Conservation (phyloP, 2,113 vertebrate genomes). For the Dasyprocta punctata region DNA sequence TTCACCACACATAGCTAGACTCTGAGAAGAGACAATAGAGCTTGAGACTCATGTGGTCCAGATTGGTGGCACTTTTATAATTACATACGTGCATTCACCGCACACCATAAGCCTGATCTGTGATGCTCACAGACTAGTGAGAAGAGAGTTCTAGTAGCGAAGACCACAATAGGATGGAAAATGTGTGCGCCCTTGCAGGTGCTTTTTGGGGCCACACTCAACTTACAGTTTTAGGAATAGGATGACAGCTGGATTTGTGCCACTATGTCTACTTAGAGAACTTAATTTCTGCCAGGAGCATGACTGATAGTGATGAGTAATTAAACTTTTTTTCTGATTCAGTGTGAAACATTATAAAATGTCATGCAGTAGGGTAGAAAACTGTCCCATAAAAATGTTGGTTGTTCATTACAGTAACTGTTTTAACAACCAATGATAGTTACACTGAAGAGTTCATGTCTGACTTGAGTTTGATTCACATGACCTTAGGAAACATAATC, state of each 20-base stretch:
- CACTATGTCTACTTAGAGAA: not conserved
- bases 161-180: not conserved
- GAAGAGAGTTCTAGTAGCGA: not conserved
- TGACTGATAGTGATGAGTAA: not conserved
- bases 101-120: not conserved
- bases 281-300: not conserved
- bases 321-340: constrained; percentile 35
- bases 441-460: not conserved
- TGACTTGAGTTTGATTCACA: not conserved
- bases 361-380: not conserved
- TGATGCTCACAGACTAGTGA: not conserved
- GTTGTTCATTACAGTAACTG: not conserved
- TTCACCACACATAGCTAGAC: not conserved
- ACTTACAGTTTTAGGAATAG: not conserved
- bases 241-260: not conserved
- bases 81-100: not conserved
- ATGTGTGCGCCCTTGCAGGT: not conserved
- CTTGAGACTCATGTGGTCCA: not conserved
- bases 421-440: not conserved
- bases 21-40: not conserved
- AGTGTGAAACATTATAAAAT: constrained; percentile 36
- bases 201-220: not conserved
- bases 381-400: not conserved
- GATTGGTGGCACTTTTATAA: not conserved
- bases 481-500: not conserved